Percentiles rank a stretch among this genome's conserved stretches.
Conservation (phyloP, 2,888 invertebrate genomes). For the Kryphioiulus occultus region DNA sequence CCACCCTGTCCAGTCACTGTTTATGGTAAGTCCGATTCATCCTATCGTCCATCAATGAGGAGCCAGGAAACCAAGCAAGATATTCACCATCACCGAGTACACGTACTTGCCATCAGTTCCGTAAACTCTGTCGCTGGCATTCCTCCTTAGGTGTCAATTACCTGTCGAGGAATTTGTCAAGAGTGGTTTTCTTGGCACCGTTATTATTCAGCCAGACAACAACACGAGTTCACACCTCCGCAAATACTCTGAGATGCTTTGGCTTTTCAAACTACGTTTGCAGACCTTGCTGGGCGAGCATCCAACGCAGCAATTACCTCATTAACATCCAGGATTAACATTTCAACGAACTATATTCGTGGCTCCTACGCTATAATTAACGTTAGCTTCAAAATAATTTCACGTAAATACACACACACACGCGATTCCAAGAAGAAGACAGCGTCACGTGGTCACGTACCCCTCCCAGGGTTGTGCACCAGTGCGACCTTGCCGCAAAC, state of each 20-base stretch:
- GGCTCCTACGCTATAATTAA: background rate
- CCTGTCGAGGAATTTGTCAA: slow-evolving; percentile 22
- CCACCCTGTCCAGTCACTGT: background rate
- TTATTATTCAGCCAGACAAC: background rate
- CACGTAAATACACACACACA: background rate
- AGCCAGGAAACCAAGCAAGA: background rate
- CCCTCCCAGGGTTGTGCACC: background rate
- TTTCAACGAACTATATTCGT: background rate
- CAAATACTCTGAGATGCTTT: background rate
- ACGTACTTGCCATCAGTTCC: background rate
- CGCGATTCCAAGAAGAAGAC: background rate
- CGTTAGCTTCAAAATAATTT: slow-evolving; percentile 5
- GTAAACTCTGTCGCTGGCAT: background rate
- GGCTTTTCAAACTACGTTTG: background rate
- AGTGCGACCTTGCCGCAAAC: background rate
- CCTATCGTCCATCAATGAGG: background rate
- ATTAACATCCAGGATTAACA: background rate
- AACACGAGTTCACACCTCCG: background rate
- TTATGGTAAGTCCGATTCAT: background rate
- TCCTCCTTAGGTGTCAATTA: slow-evolving; percentile 33
- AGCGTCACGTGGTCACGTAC: background rate
- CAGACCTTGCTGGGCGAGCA: background rate
- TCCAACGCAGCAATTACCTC: slow-evolving; percentile 17
- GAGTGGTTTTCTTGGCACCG: slow-evolving; percentile 24
- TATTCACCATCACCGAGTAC: background rate